Base-by-base conservation (phyloP, 2,797 vertebrate species). In the Lycodopsis pacificus region DNA sequence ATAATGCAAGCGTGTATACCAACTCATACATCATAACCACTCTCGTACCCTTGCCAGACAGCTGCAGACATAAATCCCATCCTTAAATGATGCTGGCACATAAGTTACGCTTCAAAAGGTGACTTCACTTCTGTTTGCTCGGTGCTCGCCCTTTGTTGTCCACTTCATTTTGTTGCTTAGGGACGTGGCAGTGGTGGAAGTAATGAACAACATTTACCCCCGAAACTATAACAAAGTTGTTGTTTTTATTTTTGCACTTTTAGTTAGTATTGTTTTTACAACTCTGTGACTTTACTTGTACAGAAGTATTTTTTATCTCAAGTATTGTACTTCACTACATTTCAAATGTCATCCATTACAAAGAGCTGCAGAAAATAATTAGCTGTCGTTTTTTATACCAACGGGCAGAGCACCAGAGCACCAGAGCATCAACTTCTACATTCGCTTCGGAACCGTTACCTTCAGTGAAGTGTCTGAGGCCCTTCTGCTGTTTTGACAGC, bases 21-120 rank as follows among this genome's bases (percentile, higher is more conserved):
- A 51, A 25, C 71, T 74, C 77, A 67, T 48, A 30, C 68, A 82
- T 84, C 62, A 57, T 56, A 56, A 79, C 65, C 15, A 6, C 30
- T 53, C 9, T 58, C 66, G 61, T 22, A 17, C 22, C 11, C 1
- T 42, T 62, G 77, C 42, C 71, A 77, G 79, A 67, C 49, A 67
- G 63, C 49, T 40, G 38, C 36, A 46, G 38, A 61, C 42, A 59
- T 15, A 72, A 19, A 76, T 56, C 62, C 27, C 4, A 2, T 66
- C 51, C 67, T 76, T 15, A 27, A 77, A 30, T 7, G 11, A 65
- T 12, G 38, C 48, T 12, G 22, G 27, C n/a, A 40, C 48, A 51
- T 56, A 17, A 69, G 34, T 54, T 42, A 34, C 13, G n/a, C 20
- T 51, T 38, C 46, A 51, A 48, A 74, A 49, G 7, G 7, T n/a